Conservation (phyloP, 2,888 invertebrate genomes). For the Bembecia ichneumoniformis region DNA sequence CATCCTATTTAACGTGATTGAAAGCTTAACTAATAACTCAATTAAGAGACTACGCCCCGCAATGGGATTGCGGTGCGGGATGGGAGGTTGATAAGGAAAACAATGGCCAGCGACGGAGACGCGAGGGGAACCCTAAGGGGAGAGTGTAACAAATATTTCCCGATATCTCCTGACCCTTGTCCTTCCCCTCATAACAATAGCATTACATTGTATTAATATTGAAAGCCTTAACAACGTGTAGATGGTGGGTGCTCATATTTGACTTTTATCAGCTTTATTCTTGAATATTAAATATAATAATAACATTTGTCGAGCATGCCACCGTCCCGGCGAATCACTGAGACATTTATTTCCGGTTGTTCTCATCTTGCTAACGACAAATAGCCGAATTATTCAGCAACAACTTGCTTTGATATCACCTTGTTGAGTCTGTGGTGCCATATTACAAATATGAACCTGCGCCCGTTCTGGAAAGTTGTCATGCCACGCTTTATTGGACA, state of each 20-base stretch:
- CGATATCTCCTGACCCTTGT: constrained; percentile 39
- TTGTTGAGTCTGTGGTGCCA: too few species aligned
- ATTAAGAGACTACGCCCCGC: constrained; percentile 55
- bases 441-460: too few species aligned
- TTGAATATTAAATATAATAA: too few species aligned
- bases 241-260: not conserved
- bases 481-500: too few species aligned
- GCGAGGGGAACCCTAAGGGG: constrained; percentile 18
- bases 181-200: constrained; percentile 43
- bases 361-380: too few species aligned
- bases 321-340: too few species aligned
- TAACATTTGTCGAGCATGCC: too few species aligned
- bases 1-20: constrained; percentile 28
- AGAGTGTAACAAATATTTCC: constrained; percentile 36
- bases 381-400: too few species aligned
- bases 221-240: constrained; percentile 37
- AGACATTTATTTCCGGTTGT: too few species aligned
- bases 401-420: too few species aligned
- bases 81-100: constrained; percentile 41
- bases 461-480: too few species aligned
- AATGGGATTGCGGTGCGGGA: constrained; percentile 31
- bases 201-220: constrained; percentile 61
- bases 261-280: too few species aligned
- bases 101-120: constrained; percentile 30
- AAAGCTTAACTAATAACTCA: constrained; percentile 59